Evolutionary conservation across 1,140 invertebrate species (phyloP), one percentile per base, ranked within the genome.

Genomic region (Pseudomyrmex gracilis): DNA sequence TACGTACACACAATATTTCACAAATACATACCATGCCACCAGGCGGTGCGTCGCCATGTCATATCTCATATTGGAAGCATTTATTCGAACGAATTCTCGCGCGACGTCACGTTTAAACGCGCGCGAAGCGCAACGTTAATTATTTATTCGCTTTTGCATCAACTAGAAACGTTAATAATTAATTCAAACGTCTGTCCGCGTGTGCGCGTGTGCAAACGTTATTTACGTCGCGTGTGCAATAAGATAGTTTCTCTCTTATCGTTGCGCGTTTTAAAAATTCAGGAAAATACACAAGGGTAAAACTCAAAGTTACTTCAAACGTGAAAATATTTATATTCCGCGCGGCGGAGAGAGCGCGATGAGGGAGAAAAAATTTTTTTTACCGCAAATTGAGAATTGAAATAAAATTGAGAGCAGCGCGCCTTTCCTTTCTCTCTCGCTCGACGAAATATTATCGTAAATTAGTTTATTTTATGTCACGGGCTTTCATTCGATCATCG

Each of bases 1-100:
- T 55, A n/a, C 20, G 7, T n/a, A 8, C 9, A 17, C n/a, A 51
- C 12, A 13, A 51, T 7, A 34, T 34, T 34, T 34, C 34, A 34
- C 7, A 34, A 34, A 34, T 34, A 34, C 5, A 34, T n/a, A n/a
- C 34, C 34, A 34, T 34, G 34, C 4, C 15, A 20, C 45, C 58
- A 24, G 45, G 10, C 15, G 12, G 17, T 61, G 17, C 2, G 17
- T 24, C 60, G 13, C 10, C 43, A 15, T 22, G 9, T 77, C 53
- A 9, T 53, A 15, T 24, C 43, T 34, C 43, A 55, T 24, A 57
- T 47, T 12, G 64, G 22, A 70, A 58, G 43, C 15, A 70, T 70
- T 68, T 58, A 22, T 70, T 34, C 43, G 22, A 70, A 80, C 20
- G 5, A 71, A 49, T n/a, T n/a, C n/a, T 34, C 76, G 15, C 53